phyloP scores from a whole-genome alignment of 2,888 invertebrate species.

The Autographa gamma region DNA sequence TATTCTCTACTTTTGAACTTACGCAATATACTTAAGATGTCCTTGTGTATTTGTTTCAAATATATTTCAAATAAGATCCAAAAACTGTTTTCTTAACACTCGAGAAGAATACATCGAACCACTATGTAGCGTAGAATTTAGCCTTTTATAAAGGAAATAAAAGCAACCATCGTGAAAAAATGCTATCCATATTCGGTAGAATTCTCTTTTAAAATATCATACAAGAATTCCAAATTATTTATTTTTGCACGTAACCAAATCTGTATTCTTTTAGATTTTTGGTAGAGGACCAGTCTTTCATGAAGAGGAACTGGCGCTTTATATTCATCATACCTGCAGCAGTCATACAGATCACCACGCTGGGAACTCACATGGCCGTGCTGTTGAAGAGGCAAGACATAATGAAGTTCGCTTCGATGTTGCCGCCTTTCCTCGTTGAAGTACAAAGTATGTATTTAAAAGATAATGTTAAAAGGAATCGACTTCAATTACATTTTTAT shows the following conservation, averaged over 20 bases:
- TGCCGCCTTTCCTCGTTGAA: conserved; percentile 52
- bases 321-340: conserved; percentile 44
- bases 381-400: conserved; percentile 35
- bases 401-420: conserved; percentile 48
- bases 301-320: conserved; percentile 57
- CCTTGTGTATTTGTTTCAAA: no score
- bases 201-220: no score
- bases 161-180: no score
- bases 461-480: neutral
- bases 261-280: conserved; percentile 34
- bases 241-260: neutral
- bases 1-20: neutral
- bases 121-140: no score
- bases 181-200: no score
- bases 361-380: conserved; percentile 40
- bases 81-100: no score
- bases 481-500: no score
- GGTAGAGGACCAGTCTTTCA: conserved; percentile 37
- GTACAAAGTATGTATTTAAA: conserved; percentile 54
- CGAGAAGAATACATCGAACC: no score
- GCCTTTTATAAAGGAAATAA: no score
- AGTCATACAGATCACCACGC: conserved; percentile 33
- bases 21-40: no score
- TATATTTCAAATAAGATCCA: no score
- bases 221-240: neutral